A percentile compares a stretch with the other conserved stretches of the same genome.
phyloP scores from a whole-genome alignment of 2,797 vertebrate genomes.

The Scyliorhinus canicula region DNA sequence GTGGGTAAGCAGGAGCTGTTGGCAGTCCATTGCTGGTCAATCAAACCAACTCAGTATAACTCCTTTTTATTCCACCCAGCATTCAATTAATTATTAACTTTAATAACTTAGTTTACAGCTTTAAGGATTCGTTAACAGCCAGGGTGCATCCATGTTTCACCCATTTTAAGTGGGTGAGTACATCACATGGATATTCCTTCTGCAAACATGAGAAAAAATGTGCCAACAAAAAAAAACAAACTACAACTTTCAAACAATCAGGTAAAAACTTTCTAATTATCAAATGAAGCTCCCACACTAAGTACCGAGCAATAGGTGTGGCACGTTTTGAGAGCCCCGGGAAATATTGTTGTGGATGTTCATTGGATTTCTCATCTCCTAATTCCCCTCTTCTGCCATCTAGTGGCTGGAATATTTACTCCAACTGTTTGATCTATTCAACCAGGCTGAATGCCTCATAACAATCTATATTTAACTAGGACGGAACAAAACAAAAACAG shows the following conservation, averaged over 20 bases:
- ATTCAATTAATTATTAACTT: not conserved
- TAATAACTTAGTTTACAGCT: not conserved
- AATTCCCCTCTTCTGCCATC: not conserved
- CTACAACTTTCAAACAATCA: too few relatives aligned
- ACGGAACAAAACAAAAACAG: not conserved
- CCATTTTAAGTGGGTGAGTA: not conserved
- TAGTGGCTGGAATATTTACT: not conserved
- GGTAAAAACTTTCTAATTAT: too few relatives aligned
- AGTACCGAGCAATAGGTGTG: too few relatives aligned
- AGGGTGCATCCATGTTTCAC: not conserved
- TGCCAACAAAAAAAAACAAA: too few relatives aligned
- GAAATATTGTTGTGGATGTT: not conserved
- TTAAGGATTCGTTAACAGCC: not conserved
- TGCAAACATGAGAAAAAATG: not conserved
- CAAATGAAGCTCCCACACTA: not conserved
- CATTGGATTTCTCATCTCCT: not conserved
- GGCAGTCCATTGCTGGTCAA: not conserved
- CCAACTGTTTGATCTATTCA: not conserved
- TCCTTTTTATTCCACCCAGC: not conserved
- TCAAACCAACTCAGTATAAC: not conserved
- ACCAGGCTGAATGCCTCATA: not conserved
- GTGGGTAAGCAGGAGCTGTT: not conserved
- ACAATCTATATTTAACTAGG: slow-evolving; percentile 21
- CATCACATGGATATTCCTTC: not conserved
- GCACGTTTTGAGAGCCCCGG: not conserved